Conservation (phyloP, 2,888 invertebrate species). For the Halocaridina rubra region DNA sequence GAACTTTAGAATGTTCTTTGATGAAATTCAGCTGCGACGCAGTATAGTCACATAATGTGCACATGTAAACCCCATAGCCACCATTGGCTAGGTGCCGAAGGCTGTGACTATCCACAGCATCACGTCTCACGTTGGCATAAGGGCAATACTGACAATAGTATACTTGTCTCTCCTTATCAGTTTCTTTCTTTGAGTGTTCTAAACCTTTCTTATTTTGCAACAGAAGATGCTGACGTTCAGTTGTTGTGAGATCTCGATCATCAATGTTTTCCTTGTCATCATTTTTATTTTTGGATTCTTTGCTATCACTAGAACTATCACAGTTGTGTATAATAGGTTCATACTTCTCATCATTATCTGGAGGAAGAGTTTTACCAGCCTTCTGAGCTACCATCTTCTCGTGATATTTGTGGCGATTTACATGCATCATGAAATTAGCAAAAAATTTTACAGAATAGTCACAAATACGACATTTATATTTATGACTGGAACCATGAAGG, state of each 20-base stretch:
- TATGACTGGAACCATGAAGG: conserved; percentile 84
- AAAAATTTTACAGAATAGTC: conserved; percentile 90
- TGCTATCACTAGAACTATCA: conserved; percentile 16
- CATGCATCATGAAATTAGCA: conserved; percentile 85
- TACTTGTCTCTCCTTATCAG: conserved; percentile 74
- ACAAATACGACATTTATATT: conserved; percentile 84
- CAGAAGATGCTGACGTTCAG: conserved; percentile 75
- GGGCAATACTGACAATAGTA: conserved; percentile 84
- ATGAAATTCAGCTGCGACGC: conserved; percentile 80
- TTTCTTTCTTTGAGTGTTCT: conserved; percentile 67
- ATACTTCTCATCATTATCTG: conserved; percentile 49
- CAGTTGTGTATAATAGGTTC: conserved; percentile 42
- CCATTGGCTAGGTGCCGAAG: conserved; percentile 74
- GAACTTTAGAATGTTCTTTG: conserved; percentile 83
- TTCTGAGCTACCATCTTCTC: conserved; percentile 64
- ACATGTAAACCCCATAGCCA: conserved; percentile 74
- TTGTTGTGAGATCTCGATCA: conserved; percentile 68
- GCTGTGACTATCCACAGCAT: conserved; percentile 81
- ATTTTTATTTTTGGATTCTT: neutral
- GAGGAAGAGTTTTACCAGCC: conserved; percentile 39
- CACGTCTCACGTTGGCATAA: conserved; percentile 79
- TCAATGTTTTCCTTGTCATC: conserved; percentile 55
- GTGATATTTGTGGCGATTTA: conserved; percentile 76
- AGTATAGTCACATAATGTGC: conserved; percentile 85
- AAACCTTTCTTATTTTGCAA: conserved; percentile 70